These are phyloP conservation scores for Pempheris klunzingeri DNA, from an alignment of 2,797 vertebrate species.

Conservation along the genomic window DNA sequence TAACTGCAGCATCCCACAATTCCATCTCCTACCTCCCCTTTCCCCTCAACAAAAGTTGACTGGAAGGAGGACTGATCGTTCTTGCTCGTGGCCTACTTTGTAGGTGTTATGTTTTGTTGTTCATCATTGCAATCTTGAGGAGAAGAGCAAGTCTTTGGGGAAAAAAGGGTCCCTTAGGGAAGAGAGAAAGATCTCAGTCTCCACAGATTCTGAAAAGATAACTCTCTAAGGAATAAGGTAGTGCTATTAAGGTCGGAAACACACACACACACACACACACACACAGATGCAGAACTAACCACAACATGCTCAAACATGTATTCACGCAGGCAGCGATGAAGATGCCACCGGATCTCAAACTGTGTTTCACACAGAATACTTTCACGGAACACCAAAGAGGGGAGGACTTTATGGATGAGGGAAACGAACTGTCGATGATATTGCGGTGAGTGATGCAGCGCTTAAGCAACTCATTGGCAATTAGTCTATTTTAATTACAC, in stretches of 20 bases:
- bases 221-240: slow-evolving; percentile 59
- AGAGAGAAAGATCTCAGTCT: slow-evolving; percentile 63
- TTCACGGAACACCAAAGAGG: neutral
- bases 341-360: slow-evolving; percentile 18
- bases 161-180: slow-evolving; percentile 56
- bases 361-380: slow-evolving; percentile 19
- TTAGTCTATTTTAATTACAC: neutral
- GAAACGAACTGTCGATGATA: neutral
- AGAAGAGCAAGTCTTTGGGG: slow-evolving; percentile 73
- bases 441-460: neutral
- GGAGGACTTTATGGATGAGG: neutral
- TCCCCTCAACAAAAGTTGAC: slow-evolving; percentile 63
- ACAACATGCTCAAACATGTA: neutral
- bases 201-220: slow-evolving; percentile 60
- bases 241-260: slow-evolving; percentile 62
- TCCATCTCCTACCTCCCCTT: slow-evolving; percentile 19
- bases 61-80: slow-evolving; percentile 61
- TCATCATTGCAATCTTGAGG: slow-evolving; percentile 75
- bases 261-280: slow-evolving; percentile 13
- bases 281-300: slow-evolving; percentile 29
- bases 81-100: slow-evolving; percentile 81
- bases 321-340: neutral
- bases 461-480: neutral
- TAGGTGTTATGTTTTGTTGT: slow-evolving; percentile 78
- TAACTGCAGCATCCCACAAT: neutral